Conservation (phyloP, 2,113 vertebrate genomes). For the Chaetodon auriga region DNA sequence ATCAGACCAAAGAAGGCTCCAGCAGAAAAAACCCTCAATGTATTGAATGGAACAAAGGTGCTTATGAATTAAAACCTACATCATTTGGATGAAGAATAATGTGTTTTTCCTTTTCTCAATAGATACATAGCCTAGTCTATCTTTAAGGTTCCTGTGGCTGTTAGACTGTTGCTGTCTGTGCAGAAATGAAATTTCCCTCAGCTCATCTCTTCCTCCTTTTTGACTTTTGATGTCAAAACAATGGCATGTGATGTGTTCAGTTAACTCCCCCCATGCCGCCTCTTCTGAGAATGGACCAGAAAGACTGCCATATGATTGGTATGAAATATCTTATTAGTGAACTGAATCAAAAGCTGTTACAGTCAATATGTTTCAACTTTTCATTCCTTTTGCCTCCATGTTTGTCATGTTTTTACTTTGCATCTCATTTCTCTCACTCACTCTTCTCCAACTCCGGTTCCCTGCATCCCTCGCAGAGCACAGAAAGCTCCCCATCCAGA, state of each 20-base stretch:
- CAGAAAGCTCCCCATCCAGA: conserved; percentile 25
- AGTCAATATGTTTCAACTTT: not conserved
- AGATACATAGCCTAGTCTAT: too few relatives aligned
- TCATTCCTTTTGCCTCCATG: not conserved
- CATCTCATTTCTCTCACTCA: conserved; percentile 4
- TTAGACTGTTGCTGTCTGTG: not conserved
- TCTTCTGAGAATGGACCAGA: too few relatives aligned
- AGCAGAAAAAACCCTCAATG: too few relatives aligned
- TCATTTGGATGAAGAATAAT: too few relatives aligned
- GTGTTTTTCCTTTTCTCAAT: too few relatives aligned
- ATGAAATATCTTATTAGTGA: not conserved
- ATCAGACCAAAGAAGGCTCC: too few relatives aligned
- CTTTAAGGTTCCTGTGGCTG: not conserved
- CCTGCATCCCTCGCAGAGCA: not conserved
- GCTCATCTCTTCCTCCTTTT: too few relatives aligned
- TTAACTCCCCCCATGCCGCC: too few relatives aligned
- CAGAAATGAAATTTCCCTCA: not conserved
- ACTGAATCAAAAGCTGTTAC: not conserved
- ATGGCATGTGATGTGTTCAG: too few relatives aligned
- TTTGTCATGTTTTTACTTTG: not conserved
- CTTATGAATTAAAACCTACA: too few relatives aligned
- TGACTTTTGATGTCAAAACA: too few relatives aligned
- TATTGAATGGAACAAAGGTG: not conserved
- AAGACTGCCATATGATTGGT: too few relatives aligned
- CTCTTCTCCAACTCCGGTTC: not conserved